phyloP scores from a whole-genome alignment of 2,888 invertebrate genomes.

The Philhelius pedissequus region DNA sequence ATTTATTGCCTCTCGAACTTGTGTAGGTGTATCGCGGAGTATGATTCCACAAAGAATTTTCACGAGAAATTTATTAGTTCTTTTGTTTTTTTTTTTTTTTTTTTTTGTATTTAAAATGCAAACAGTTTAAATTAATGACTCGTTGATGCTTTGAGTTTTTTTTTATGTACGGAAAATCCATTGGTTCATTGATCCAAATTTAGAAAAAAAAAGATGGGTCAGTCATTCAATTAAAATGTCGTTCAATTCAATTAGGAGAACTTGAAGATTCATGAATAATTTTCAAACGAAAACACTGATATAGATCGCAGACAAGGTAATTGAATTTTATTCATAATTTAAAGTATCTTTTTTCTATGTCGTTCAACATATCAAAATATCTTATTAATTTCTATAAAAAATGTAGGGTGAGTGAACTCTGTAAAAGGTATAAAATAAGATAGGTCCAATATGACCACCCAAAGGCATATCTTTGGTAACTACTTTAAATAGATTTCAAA shows the following conservation, averaged over 20 bases:
- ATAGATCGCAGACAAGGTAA: neutral
- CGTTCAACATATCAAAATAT: neutral
- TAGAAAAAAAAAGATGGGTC: conserved; percentile 15
- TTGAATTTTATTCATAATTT: neutral
- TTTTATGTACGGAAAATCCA: conserved; percentile 4
- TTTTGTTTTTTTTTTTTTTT: neutral
- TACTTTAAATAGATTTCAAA: neutral
- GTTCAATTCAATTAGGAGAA: conserved; percentile 23
- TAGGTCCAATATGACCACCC: neutral
- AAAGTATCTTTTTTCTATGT: neutral
- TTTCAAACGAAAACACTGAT: neutral
- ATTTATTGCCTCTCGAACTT: neutral
- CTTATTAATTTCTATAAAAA: neutral
- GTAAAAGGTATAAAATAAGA: neutral
- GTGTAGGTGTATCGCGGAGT: neutral
- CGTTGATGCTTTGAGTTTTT: neutral
- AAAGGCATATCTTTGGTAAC: neutral
- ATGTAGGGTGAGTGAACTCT: neutral
- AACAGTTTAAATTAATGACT: neutral
- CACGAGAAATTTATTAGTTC: neutral
- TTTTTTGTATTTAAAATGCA: neutral
- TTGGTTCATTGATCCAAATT: conserved; percentile 23
- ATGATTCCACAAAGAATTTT: neutral
- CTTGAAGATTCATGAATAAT: neutral
- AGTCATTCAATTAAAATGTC: conserved; percentile 44